Base-by-base conservation (phyloP, 1,140 invertebrate species). In the Achroia grisella region DNA sequence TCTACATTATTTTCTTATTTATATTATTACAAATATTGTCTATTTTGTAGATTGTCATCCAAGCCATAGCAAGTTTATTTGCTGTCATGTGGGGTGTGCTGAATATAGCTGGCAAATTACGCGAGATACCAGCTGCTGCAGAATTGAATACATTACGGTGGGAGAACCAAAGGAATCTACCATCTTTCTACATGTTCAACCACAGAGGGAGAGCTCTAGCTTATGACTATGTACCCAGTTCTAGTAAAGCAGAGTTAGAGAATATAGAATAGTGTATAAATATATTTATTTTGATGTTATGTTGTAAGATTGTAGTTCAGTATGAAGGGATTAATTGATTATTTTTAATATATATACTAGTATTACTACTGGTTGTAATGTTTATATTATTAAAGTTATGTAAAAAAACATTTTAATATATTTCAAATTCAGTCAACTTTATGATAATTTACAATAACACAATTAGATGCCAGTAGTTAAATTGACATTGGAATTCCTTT, bases 141-240 rank as follows among this genome's bases (percentile, higher is more conserved):
- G 96, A 97, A 60, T 86, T 97, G 52, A 95, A 98, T 80, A 92
- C 91, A 10, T 94, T 95, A 64, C 93, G 93, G 4, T 97, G 95
- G 95, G 96, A 97, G 70, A 96, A 94, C 0, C 87, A 96, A 40
- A 87, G 91, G 14, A 97, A 97, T 69, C 86, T 95, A 42, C 93
- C 95, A 39, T 96, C 95, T 0, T 97, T 97, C 75, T 97, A 97
- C 80, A 91, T 90, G 12, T 97, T 97, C 71, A 94, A 94, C 84
- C 96, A 98, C 66, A 87, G 96, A 69, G 95, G 95, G 9, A 37
- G 89, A 85, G 89, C 81, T 0, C 55, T 86, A 30, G 59, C 71
- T 11, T 55, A 53, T 30, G 49, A 67, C 32, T 85, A 75, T 54
- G 51, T 75, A 10, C 75, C 76, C 8, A 71, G 47, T 46, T 45